Evolutionary conservation across 2,113 vertebrate species (phyloP).

Genomic region (Pionites leucogaster): DNA sequence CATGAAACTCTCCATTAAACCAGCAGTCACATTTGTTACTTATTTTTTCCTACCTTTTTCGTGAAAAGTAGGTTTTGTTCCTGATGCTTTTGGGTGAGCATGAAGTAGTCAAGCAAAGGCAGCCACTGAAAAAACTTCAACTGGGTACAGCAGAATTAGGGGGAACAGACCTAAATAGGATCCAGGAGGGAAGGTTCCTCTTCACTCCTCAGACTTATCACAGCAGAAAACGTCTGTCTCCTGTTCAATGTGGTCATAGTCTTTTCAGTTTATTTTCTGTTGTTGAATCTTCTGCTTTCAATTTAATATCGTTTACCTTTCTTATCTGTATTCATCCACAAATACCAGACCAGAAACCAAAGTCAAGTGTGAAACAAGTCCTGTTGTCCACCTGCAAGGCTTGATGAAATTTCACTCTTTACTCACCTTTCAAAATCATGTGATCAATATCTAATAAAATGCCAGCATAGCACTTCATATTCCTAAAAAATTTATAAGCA

Average conservation of each 20-base stretch:
- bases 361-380: background rate
- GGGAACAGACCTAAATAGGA: background rate
- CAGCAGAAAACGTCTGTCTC: background rate
- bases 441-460: background rate
- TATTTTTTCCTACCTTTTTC: background rate
- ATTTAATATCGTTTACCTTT: background rate
- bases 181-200: background rate
- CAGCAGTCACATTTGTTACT: background rate
- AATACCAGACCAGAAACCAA: background rate
- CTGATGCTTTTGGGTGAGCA: background rate
- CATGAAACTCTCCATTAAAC: background rate
- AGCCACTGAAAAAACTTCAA: background rate
- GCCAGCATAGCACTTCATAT: background rate
- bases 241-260: accelerated
- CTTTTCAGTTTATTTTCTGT: background rate
- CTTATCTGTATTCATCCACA: background rate
- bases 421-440: background rate
- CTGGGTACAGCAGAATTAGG: background rate
- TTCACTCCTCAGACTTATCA: background rate
- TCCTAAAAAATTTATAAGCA: background rate
- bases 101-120: background rate
- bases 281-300: background rate
- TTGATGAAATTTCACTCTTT: background rate
- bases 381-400: background rate
- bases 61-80: background rate